Conservation (phyloP, 1,140 invertebrate species). For the Coelopa frigida region DNA sequence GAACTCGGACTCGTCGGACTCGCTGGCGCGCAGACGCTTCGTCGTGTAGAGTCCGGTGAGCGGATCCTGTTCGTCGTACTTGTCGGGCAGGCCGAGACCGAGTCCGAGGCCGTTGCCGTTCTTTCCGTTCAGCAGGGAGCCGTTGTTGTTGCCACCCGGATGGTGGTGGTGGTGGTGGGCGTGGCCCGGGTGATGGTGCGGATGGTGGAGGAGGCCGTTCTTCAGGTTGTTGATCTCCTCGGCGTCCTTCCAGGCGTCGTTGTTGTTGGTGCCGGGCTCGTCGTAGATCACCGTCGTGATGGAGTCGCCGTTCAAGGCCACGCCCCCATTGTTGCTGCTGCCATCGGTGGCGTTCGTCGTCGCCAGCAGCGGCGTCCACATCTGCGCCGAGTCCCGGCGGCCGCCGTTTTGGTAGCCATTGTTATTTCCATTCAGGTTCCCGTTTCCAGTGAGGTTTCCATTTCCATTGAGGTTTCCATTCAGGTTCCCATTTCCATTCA, state of each 20-base stretch:
- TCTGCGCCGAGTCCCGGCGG: constrained; percentile 35
- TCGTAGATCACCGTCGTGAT: constrained; percentile 29
- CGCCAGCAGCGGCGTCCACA: constrained; percentile 32
- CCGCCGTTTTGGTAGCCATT: constrained; percentile 19
- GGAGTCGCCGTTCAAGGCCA: neutral
- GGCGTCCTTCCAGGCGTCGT: constrained; percentile 42
- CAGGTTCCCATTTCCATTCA: constrained; percentile 9
- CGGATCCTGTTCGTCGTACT: constrained; percentile 40
- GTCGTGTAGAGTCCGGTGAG: constrained; percentile 31
- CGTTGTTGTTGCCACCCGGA: constrained; percentile 29
- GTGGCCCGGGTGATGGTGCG: neutral
- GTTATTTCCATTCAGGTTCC: constrained; percentile 12
- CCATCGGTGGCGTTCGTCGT: too few relatives aligned
- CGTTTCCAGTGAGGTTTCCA: constrained; percentile 11
- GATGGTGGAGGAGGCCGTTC: constrained; percentile 19
- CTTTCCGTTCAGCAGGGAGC: constrained; percentile 26
- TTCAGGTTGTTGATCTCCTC: constrained; percentile 34
- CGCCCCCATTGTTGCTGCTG: constrained; percentile 14
- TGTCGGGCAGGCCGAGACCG: constrained; percentile 29
- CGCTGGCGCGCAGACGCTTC: constrained; percentile 18
- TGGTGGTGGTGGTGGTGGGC: constrained; percentile 16
- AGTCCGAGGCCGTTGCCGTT: constrained; percentile 25
- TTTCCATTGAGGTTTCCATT: constrained; percentile 20
- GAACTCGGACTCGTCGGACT: constrained; percentile 35
- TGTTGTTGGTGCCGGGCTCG: constrained; percentile 29